Conservation (phyloP, 64 coral and sea anemone species). For the Montipora cactus region DNA sequence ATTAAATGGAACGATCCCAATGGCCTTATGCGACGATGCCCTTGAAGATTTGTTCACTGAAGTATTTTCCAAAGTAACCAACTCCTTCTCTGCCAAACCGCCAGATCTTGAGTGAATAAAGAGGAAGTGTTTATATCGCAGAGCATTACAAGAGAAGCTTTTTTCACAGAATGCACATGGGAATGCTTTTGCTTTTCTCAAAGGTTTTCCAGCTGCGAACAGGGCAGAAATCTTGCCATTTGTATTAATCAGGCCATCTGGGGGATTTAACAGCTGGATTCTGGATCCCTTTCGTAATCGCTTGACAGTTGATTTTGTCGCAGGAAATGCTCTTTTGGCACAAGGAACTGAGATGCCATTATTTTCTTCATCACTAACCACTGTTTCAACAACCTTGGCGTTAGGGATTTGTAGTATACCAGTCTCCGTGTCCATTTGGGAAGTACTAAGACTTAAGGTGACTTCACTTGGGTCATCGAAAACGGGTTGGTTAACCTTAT, state of each 20-base stretch:
- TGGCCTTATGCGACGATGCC: neutral
- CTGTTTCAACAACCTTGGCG: neutral
- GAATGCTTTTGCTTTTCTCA: neutral
- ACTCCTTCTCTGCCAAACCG: neutral
- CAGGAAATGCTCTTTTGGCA: neutral
- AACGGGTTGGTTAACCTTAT: neutral
- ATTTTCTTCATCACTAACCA: neutral
- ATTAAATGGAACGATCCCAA: no score
- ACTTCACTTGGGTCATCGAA: neutral
- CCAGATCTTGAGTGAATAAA: neutral
- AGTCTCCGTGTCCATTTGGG: neutral
- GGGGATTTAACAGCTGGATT: neutral
- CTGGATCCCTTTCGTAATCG: neutral
- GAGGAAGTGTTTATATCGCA: neutral
- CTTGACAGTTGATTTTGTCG: neutral
- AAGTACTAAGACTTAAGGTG: neutral
- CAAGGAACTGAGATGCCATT: neutral
- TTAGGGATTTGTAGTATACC: neutral
- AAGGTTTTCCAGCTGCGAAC: neutral
- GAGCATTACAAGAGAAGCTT: neutral
- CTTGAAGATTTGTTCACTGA: neutral
- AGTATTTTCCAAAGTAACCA: neutral
- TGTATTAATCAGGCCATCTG: neutral
- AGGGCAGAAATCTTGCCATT: no score
- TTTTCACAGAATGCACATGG: conserved; percentile 11